A percentile compares a stretch with the other conserved stretches of the same genome.
These are phyloP conservation scores for Pseudochirops corinnae DNA, from an alignment of 2,797 vertebrate species.

Conservation along the genomic window DNA sequence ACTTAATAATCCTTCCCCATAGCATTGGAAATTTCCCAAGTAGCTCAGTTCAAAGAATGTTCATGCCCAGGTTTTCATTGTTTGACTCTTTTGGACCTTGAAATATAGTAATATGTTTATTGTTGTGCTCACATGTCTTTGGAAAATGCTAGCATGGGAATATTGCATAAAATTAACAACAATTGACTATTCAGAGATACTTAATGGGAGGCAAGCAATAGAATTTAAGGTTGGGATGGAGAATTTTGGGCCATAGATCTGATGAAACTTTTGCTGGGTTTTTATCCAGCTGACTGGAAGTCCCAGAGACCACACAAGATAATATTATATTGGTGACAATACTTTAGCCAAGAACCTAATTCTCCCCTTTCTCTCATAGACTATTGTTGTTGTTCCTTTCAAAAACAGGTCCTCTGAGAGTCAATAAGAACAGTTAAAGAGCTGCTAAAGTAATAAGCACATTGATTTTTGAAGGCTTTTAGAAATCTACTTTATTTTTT, in stretches of 20 bases:
- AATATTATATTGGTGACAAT: slow-evolving; percentile 3
- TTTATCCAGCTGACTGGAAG: not conserved
- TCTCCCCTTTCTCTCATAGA: no score
- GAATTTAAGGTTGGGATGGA: not conserved
- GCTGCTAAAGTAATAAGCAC: slow-evolving; percentile 2
- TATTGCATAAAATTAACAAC: not conserved
- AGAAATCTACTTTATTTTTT: not conserved
- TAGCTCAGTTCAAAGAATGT: slow-evolving; percentile 54
- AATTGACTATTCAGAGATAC: not conserved
- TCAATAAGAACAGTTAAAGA: not conserved
- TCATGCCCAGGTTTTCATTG: slow-evolving; percentile 5
- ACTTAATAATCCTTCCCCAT: slow-evolving; percentile 69
- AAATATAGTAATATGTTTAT: not conserved
- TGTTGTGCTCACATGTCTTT: not conserved
- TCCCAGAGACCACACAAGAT: not conserved
- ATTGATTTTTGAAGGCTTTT: slow-evolving; percentile 5
- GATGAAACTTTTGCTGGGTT: slow-evolving; percentile 7
- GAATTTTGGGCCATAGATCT: not conserved
- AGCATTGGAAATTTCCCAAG: slow-evolving; percentile 75
- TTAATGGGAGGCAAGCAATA: not conserved
- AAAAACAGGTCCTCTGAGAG: not conserved
- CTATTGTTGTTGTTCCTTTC: not conserved
- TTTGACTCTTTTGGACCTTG: slow-evolving; percentile 35
- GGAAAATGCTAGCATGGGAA: not conserved
- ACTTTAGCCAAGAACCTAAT: not conserved